Conservation (phyloP, 2,113 vertebrate species). For the Ivindomyrus marchei region DNA sequence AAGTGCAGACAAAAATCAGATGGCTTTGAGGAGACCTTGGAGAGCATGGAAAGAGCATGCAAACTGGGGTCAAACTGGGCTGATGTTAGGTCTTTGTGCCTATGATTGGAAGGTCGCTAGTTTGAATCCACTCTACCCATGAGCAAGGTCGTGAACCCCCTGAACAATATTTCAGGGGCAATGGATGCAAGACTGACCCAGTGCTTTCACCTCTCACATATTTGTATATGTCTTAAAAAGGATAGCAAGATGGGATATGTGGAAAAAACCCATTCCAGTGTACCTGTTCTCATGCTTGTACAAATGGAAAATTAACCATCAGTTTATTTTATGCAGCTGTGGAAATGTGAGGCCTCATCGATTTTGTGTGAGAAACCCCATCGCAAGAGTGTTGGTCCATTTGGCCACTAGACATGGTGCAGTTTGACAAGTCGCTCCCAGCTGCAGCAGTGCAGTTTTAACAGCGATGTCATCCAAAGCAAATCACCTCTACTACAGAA, state of each 20-base stretch:
- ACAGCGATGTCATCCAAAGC: constrained; percentile 65
- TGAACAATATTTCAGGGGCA: not conserved
- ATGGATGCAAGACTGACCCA: not conserved
- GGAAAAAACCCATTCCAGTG: not conserved
- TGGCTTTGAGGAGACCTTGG: not conserved
- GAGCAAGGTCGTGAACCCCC: not conserved
- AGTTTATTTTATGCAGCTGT: not conserved
- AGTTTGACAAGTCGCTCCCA: not conserved
- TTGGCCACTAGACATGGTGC: not conserved
- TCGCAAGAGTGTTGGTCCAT: not conserved
- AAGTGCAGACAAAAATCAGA: not conserved
- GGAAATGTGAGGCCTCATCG: not conserved
- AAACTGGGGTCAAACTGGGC: not conserved
- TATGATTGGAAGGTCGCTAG: not conserved
- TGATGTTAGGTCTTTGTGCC: not conserved
- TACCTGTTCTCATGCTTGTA: not conserved
- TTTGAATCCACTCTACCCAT: not conserved
- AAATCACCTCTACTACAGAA: constrained; percentile 56
- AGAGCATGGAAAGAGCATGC: not conserved
- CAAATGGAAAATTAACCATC: not conserved
- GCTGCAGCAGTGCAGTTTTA: constrained; percentile 56
- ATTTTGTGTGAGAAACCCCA: not conserved
- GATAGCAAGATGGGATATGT: not conserved
- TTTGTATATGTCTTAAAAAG: not conserved
- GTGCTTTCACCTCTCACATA: not conserved